phyloP scores from a whole-genome alignment of 2,888 invertebrate species.

The Lamellibrachia columna region DNA sequence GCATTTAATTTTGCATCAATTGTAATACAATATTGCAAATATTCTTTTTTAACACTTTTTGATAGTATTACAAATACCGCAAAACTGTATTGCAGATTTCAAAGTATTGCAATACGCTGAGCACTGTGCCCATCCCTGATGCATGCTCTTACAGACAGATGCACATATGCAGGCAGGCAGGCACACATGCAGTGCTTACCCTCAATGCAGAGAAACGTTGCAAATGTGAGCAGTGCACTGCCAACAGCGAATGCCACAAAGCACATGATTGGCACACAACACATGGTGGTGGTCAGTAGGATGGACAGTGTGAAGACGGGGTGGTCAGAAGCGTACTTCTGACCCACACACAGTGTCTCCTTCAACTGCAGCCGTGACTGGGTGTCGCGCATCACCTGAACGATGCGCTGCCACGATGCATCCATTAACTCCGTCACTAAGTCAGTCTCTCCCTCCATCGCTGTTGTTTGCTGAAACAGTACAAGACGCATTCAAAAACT shows the following conservation, averaged over 20 bases:
- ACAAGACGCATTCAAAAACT: not conserved
- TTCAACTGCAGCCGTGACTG: slow-evolving; percentile 40
- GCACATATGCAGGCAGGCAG: not conserved
- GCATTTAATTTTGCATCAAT: too few species aligned
- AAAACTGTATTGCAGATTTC: too few species aligned
- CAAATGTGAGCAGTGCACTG: slow-evolving; percentile 45
- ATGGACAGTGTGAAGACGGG: slow-evolving; percentile 48
- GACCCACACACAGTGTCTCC: slow-evolving; percentile 39
- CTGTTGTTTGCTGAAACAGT: not conserved
- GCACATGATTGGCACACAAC: slow-evolving; percentile 48
- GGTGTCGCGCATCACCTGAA: not conserved
- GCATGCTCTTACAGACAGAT: too few species aligned
- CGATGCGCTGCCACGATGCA: not conserved
- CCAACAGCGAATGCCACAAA: slow-evolving; percentile 48
- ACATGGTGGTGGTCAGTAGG: slow-evolving; percentile 48
- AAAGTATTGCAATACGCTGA: too few species aligned
- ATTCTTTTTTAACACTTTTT: too few species aligned
- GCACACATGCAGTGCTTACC: slow-evolving; percentile 39
- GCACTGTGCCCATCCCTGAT: too few species aligned
- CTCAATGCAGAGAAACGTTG: slow-evolving; percentile 52
- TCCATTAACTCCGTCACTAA: not conserved
- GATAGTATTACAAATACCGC: too few species aligned
- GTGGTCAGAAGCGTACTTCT: slow-evolving; percentile 46
- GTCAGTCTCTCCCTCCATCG: not conserved
- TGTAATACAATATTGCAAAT: too few species aligned